Evolutionary conservation across 2,113 vertebrate genomes (phyloP), one percentile per base, ranked within the genome.

Genomic region (Gymnocephalus cernua): DNA sequence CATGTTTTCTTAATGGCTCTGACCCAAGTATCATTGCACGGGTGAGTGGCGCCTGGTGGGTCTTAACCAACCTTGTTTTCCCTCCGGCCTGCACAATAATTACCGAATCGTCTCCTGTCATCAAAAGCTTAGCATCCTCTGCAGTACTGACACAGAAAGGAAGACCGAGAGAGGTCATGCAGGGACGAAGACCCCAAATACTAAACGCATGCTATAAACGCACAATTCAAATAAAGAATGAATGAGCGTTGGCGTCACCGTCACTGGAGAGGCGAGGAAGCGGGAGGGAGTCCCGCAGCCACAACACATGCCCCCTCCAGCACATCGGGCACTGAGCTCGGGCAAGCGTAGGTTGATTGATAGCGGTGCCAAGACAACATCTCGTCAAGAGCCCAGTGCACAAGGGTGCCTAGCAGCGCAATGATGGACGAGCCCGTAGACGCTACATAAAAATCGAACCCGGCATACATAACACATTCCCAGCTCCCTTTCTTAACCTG

Each of bases 361-460:
- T 94, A 80, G 85, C 41, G 2, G 75, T 90, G 90, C 90, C 90
- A 88, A 84, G 88, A 90, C 87, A 92, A 90, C 87, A 89, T 87
- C 89, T 91, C 88, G 78, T 92, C 89, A 84, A 85, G 82, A 85
- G 84, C 87, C 87, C 72, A 3, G 68, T 76, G 77, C 87, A 92
- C 89, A 79, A 86, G 83, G 84, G 87, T 79, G 74, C 84, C 85
- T 58, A n/a, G 84, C 87, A 29, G 87, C 75, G 82, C 80, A 69
- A 78, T 94, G 93, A 94, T 93, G 93, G 88, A 94, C 87, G 92
- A 94, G 88, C 70, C 88, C 27, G 80, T 80, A 80, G 83, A 91
- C 54, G 75, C 86, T 87, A 89, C 91, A 89, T 92, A 92, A 92
- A 93, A 94, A 93, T 92, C 79, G 86, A 94, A 93, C 61, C 75